These are phyloP conservation scores for Chironomus tepperi DNA, from an alignment of 1,140 invertebrate species.

Conservation along the genomic window DNA sequence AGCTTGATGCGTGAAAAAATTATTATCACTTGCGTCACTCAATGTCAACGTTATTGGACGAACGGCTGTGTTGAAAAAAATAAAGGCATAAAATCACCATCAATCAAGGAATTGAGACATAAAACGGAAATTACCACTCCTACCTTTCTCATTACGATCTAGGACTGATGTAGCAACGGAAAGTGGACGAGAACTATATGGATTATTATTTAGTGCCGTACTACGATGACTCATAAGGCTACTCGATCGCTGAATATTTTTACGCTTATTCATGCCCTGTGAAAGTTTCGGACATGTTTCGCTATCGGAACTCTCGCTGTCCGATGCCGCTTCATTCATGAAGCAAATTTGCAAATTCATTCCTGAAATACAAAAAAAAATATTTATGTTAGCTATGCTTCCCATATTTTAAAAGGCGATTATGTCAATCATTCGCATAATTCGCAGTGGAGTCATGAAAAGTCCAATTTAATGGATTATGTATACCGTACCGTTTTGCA, in stretches of 20 bases:
- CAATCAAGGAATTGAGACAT: not conserved
- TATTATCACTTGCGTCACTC: constrained; percentile 46
- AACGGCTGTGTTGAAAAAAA: constrained; percentile 25
- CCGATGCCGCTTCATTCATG: constrained; percentile 86
- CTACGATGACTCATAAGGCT: constrained; percentile 14
- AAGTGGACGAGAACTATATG: constrained; percentile 43
- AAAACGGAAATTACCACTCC: not conserved
- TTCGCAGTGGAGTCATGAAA: too few relatives aligned
- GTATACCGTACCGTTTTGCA: constrained; percentile 65
- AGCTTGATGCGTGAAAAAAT: constrained; percentile 73
- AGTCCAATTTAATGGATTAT: not conserved
- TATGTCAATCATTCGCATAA: too few relatives aligned
- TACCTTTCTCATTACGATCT: not conserved
- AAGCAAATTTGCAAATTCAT: constrained; percentile 93
- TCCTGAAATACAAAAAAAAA: constrained; percentile 47
- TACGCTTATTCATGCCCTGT: constrained; percentile 26
- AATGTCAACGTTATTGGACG: constrained; percentile 40
- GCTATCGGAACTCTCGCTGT: constrained; percentile 65
- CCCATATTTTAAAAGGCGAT: too few relatives aligned
- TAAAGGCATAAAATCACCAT: not conserved
- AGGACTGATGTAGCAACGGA: constrained; percentile 28
- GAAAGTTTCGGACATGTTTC: constrained; percentile 43
- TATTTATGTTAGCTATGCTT: too few relatives aligned
- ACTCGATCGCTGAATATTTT: constrained; percentile 8
- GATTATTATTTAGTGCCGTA: constrained; percentile 35